Conservation (phyloP, 2,888 invertebrate species). For the Dioctria linearis region DNA sequence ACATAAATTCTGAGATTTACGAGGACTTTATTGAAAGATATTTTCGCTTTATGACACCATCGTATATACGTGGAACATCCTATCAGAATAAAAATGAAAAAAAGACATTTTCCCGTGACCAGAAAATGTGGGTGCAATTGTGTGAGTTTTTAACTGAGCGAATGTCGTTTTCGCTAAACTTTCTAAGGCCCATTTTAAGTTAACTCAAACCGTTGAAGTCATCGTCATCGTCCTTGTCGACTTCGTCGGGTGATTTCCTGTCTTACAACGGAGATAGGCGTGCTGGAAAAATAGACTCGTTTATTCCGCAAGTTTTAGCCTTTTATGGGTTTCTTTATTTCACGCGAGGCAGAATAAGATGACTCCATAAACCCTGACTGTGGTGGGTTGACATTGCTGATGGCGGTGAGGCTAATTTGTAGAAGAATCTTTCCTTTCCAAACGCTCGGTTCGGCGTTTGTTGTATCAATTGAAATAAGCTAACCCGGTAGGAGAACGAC, state of each 20-base stretch:
- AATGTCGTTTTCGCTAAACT: constrained; percentile 32
- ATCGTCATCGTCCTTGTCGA: not conserved
- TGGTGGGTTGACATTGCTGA: not conserved
- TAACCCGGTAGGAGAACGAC: not conserved
- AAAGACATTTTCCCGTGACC: constrained; percentile 6
- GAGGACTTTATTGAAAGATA: constrained; percentile 52
- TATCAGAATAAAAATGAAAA: constrained; percentile 24
- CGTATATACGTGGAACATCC: constrained; percentile 38
- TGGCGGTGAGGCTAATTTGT: constrained; percentile 23
- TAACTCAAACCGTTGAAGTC: constrained; percentile 13
- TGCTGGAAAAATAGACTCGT: constrained; percentile 20
- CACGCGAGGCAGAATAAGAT: constrained; percentile 6
- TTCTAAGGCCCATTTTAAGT: constrained; percentile 20
- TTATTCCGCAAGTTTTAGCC: constrained; percentile 34
- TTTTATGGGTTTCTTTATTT: constrained; percentile 45
- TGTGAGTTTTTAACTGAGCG: not conserved
- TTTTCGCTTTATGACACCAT: constrained; percentile 35
- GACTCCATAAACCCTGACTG: constrained; percentile 2
- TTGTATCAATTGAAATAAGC: constrained; percentile 1
- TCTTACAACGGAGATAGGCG: not conserved
- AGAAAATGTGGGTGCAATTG: constrained; percentile 21
- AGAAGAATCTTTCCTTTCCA: not conserved
- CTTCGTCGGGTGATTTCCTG: not conserved
- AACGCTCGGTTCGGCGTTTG: not conserved
- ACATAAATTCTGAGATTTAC: constrained; percentile 50